These are phyloP conservation scores for Montipora capitata DNA, from an alignment of 92 coral and sea anemone genomes.

Conservation along the genomic window DNA sequence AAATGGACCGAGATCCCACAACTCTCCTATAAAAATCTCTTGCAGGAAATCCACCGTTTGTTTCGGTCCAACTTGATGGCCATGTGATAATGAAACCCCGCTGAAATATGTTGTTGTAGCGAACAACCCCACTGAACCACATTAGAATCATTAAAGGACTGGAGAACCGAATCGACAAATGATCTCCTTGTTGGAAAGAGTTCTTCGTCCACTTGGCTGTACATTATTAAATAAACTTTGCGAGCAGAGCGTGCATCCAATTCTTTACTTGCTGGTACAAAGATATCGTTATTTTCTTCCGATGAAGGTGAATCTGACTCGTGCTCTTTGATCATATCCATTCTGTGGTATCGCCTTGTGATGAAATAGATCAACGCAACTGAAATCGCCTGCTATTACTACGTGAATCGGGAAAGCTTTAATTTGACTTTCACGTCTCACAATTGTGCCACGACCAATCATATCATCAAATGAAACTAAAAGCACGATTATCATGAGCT, in stretches of 20 bases:
- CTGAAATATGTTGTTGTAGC: background rate
- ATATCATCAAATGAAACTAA: background rate
- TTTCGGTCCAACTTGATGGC: background rate
- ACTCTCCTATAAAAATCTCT: background rate
- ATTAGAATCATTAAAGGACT: background rate
- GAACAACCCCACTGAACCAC: background rate
- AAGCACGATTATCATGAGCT: too few relatives aligned
- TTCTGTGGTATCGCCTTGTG: too few relatives aligned
- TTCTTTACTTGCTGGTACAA: background rate
- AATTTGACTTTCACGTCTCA: background rate
- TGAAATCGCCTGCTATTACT: background rate
- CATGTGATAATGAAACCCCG: background rate
- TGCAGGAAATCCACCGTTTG: background rate
- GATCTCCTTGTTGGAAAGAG: slow-evolving; percentile 7
- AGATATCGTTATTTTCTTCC: too few relatives aligned
- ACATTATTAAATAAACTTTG: background rate
- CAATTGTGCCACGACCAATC: background rate
- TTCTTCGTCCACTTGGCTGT: background rate
- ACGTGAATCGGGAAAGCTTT: background rate
- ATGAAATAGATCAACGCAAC: too few relatives aligned
- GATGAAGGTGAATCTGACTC: too few relatives aligned
- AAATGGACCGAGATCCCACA: too few relatives aligned
- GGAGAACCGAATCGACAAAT: background rate
- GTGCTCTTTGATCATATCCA: too few relatives aligned
- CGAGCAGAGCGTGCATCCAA: background rate